phyloP scores from a whole-genome alignment of 2,888 invertebrate genomes.

The Thymelicus acteon region DNA sequence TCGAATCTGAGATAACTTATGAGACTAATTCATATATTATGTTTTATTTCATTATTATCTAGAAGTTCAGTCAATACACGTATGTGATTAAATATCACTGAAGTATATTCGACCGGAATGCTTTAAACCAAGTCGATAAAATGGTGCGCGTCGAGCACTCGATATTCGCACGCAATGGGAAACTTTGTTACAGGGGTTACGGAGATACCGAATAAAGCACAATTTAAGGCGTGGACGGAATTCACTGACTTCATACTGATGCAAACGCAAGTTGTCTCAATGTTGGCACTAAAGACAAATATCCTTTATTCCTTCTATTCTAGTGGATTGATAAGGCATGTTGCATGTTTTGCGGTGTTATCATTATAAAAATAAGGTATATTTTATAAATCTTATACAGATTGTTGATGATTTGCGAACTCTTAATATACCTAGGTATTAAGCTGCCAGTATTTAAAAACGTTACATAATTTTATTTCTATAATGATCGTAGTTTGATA shows the following conservation, averaged over 20 bases:
- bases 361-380: conserved; percentile 24
- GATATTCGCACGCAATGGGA: conserved; percentile 59
- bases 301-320: background rate
- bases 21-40: conserved; percentile 71
- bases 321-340: background rate
- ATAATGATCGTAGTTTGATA: background rate
- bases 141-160: conserved; percentile 43
- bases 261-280: conserved; percentile 13
- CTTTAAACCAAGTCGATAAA: conserved; percentile 59
- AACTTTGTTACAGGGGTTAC: conserved; percentile 56
- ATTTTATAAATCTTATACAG: conserved; percentile 2
- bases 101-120: conserved; percentile 67
- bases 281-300: background rate
- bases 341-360: background rate
- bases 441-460: conserved; percentile 23
- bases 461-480: conserved; percentile 1
- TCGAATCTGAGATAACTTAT: conserved; percentile 83
- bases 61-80: conserved; percentile 79
- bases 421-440: background rate
- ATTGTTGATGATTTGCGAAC: background rate
- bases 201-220: conserved; percentile 58
- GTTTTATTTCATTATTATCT: conserved; percentile 71
- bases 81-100: conserved; percentile 71
- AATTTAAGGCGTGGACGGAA: conserved; percentile 81
- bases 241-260: conserved; percentile 57